A percentile compares a stretch with the other conserved stretches of the same genome.
Evolutionary conservation across 2,113 vertebrate species (phyloP).

Genomic region (Cynopterus brachyotis): DNA sequence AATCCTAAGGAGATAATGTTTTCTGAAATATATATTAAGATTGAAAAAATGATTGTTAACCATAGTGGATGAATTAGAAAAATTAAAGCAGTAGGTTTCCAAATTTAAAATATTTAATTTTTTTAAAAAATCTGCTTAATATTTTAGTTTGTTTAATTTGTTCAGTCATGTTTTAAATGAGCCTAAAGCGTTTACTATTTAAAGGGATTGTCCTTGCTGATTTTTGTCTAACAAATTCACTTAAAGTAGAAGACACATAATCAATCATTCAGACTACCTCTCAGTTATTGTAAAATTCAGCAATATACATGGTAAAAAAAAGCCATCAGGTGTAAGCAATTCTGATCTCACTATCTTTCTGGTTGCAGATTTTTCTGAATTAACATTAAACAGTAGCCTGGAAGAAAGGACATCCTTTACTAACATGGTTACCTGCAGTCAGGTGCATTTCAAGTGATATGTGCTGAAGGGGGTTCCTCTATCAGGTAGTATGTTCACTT

Average conservation of each 20-base stretch:
- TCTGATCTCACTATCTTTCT: background rate
- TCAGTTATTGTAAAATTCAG: background rate
- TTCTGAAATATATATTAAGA: background rate
- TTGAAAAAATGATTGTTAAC: background rate
- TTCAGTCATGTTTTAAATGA: background rate
- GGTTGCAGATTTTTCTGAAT: constrained; percentile 86
- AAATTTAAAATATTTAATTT: background rate
- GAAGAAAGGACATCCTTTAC: constrained; percentile 87
- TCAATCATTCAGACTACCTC: background rate
- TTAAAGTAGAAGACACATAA: background rate
- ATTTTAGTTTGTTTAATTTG: constrained; percentile 5
- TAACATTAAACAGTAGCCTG: constrained; percentile 79
- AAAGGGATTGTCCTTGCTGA: background rate
- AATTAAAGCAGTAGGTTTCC: background rate
- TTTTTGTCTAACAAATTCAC: background rate
- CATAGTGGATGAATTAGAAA: background rate
- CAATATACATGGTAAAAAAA: background rate
- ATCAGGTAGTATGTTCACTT: constrained; percentile 42
- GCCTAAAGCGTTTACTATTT: background rate
- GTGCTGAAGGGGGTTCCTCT: background rate
- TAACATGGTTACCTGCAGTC: constrained; percentile 80
- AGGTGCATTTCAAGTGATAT: constrained; percentile 82
- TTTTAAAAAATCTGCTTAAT: background rate
- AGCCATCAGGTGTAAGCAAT: background rate
- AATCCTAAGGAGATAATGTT: constrained; percentile 21